Evolutionary conservation across 2,113 vertebrate genomes (phyloP).

Genomic region (Formicarius rufipectus): DNA sequence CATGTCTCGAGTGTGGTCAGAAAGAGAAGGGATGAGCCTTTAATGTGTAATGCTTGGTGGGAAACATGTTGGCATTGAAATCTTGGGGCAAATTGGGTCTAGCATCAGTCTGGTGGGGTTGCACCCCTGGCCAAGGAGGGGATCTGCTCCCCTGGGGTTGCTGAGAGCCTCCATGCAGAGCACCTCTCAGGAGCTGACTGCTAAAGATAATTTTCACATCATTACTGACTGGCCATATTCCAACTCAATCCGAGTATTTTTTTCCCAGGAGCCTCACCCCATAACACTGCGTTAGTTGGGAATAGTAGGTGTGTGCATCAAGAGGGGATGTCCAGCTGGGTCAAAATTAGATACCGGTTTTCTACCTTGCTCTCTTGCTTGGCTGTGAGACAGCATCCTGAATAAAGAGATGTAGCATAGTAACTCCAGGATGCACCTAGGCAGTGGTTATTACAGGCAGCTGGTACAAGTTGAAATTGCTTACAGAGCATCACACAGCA

Average conservation of each 20-base stretch:
- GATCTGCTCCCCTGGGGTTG: fast-evolving
- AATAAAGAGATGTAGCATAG: fast-evolving
- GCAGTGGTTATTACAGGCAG: not conserved
- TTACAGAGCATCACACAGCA: not conserved
- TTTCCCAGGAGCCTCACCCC: not conserved
- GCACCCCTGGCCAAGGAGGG: not conserved
- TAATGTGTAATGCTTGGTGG: not conserved
- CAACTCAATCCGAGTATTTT: not conserved
- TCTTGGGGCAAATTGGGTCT: not conserved
- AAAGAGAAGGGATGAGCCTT: not conserved
- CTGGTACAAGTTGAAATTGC: not conserved
- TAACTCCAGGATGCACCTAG: not conserved
- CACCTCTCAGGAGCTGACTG: not conserved
- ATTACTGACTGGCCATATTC: not conserved
- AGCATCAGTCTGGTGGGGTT: not conserved
- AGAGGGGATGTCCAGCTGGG: not conserved
- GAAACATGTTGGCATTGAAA: not conserved
- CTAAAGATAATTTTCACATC: not conserved
- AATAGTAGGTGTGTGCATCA: not conserved
- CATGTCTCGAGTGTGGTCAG: not conserved
- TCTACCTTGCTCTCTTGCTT: not conserved
- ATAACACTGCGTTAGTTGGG: not conserved
- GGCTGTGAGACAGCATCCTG: not conserved
- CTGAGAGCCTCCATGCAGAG: not conserved
- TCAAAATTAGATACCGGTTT: not conserved